A percentile compares a stretch with the other conserved stretches of the same genome.
Evolutionary conservation across 2,113 vertebrate genomes (phyloP).

Genomic region (Copsychus sechellarum): DNA sequence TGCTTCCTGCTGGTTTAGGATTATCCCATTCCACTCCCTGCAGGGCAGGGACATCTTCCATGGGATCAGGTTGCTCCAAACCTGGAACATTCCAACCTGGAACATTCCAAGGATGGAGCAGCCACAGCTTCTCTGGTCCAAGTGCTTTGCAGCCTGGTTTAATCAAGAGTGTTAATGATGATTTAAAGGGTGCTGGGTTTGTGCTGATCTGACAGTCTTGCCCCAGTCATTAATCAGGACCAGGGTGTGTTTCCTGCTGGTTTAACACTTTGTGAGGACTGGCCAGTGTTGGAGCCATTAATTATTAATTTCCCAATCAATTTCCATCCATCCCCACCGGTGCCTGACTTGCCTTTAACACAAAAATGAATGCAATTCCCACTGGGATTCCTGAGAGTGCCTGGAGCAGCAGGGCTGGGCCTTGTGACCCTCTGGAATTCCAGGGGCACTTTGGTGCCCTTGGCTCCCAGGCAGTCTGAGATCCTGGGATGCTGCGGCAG

Average conservation of each 20-base stretch:
- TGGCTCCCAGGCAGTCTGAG: background rate
- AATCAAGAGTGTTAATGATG: background rate
- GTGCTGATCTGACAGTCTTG: background rate
- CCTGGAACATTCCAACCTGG: too few relatives aligned
- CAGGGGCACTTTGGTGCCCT: rapidly evolving
- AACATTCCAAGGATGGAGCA: background rate
- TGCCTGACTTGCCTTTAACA: background rate
- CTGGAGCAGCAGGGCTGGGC: rapidly evolving
- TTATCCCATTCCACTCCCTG: background rate
- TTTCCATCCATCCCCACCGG: background rate
- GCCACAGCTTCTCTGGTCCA: background rate
- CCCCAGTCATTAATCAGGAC: background rate
- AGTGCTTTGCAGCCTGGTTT: background rate
- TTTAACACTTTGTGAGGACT: background rate
- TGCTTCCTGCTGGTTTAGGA: background rate
- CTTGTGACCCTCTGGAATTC: rapidly evolving
- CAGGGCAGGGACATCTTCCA: background rate
- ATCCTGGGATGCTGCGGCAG: background rate
- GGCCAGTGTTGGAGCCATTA: rapidly evolving
- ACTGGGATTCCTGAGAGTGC: rapidly evolving
- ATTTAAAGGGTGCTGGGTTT: background rate
- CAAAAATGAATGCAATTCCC: rapidly evolving
- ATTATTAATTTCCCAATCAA: background rate
- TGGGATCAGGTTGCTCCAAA: background rate
- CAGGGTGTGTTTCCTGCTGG: background rate